Conservation (phyloP, 2,888 invertebrate species). For the Phortica magna region DNA sequence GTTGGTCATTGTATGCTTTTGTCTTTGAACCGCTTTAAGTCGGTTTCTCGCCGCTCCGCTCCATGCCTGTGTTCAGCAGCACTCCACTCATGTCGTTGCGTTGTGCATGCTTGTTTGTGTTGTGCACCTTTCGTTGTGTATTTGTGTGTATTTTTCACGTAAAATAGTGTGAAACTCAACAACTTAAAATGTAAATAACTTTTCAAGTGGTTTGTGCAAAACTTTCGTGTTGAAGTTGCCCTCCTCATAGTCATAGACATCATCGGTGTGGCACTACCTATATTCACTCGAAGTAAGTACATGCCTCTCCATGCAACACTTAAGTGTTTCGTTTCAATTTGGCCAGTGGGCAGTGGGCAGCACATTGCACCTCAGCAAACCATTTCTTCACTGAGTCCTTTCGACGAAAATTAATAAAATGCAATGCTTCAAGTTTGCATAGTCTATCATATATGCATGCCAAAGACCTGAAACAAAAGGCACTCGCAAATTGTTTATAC, state of each 20-base stretch:
- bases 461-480: too few relatives aligned
- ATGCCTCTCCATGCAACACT: slow-evolving; percentile 46
- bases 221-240: slow-evolving; percentile 63
- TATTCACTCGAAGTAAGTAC: not conserved
- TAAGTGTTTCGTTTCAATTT: slow-evolving; percentile 71
- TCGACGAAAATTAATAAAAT: too few relatives aligned
- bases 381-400: not conserved
- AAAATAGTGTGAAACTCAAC: slow-evolving; percentile 71
- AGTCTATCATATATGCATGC: too few relatives aligned
- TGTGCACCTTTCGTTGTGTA: slow-evolving; percentile 37
- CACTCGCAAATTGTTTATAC: too few relatives aligned
- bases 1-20: not conserved
- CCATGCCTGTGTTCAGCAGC: too few relatives aligned
- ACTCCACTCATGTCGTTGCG: too few relatives aligned
- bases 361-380: not conserved
- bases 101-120: slow-evolving; percentile 23
- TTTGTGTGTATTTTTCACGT: slow-evolving; percentile 62
- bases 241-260: not conserved
- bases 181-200: slow-evolving; percentile 71
- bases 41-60: too few relatives aligned
- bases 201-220: slow-evolving; percentile 69
- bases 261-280: not conserved
- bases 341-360: not conserved
- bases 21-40: too few relatives aligned
- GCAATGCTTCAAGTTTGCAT: too few relatives aligned